A percentile compares a stretch with the other conserved stretches of the same genome.
phyloP scores from a whole-genome alignment of 2,113 vertebrate species.

The Orthonyx spaldingii region DNA sequence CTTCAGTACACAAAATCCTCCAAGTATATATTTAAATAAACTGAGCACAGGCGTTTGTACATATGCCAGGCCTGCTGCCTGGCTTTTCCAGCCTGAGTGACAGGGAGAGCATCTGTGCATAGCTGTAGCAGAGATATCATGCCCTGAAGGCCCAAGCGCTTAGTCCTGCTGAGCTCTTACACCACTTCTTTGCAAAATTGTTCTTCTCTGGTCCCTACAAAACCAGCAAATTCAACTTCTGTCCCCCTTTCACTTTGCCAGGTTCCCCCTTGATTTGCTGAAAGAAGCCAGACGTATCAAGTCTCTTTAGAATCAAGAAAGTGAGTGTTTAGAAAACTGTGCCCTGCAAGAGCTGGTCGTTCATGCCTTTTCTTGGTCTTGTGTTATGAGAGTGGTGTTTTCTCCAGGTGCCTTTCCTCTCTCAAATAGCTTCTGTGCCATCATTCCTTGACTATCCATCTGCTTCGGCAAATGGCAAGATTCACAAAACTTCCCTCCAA shows the following conservation, averaged over 20 bases:
- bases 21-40: constrained; percentile 25
- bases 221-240: neutral
- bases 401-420: neutral
- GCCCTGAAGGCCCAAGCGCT: neutral
- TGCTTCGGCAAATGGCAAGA: neutral
- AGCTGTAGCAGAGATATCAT: neutral
- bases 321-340: neutral
- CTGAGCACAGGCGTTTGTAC: neutral
- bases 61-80: constrained; percentile 20
- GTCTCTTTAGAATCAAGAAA: neutral
- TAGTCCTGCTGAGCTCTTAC: neutral
- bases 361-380: neutral
- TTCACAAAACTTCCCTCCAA: neutral
- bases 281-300: neutral
- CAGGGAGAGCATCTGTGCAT: constrained; percentile 6
- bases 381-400: neutral
- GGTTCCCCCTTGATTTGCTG: neutral
- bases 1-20: neutral
- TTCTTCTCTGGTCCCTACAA: neutral
- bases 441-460: neutral
- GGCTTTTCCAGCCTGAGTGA: neutral
- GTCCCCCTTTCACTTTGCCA: neutral
- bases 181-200: neutral
- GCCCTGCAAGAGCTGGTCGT: neutral
- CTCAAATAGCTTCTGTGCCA: neutral